These are phyloP conservation scores for Tachysurus vachellii DNA, from an alignment of 2,113 vertebrate species.

Conservation along the genomic window DNA sequence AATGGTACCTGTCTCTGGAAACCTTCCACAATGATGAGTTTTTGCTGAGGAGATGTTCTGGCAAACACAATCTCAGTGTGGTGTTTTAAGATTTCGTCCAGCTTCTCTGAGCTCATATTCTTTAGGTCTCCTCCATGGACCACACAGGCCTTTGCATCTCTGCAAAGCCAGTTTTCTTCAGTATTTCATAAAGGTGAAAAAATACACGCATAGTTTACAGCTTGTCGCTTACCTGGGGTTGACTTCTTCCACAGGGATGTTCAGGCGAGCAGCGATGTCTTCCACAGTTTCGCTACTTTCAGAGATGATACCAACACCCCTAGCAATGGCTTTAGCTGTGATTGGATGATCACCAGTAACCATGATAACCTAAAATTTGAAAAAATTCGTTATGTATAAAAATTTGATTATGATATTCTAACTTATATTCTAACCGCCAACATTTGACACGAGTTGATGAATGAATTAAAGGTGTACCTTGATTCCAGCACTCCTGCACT, in stretches of 20 bases:
- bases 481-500: constrained; percentile 92
- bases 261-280: constrained; percentile 85
- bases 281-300: constrained; percentile 92
- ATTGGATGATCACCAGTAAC: constrained; percentile 93
- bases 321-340: constrained; percentile 93
- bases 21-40: constrained; percentile 92
- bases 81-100: constrained; percentile 81
- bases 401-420: neutral
- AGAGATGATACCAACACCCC: constrained; percentile 90
- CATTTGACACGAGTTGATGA: neutral
- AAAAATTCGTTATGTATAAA: neutral
- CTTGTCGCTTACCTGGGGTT: constrained; percentile 78
- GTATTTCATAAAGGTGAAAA: neutral
- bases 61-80: constrained; percentile 92
- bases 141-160: constrained; percentile 91
- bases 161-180: constrained; percentile 49
- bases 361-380: constrained; percentile 83
- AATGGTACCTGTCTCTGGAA: constrained; percentile 85
- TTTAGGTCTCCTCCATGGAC: constrained; percentile 88
- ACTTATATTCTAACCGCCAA: neutral
- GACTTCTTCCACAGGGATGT: constrained; percentile 85
- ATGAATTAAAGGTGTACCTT: constrained; percentile 70
- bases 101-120: constrained; percentile 74
- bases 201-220: neutral
- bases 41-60: constrained; percentile 90